Conservation (phyloP, 2,113 vertebrate genomes). For the Sakesphorus luctuosus region DNA sequence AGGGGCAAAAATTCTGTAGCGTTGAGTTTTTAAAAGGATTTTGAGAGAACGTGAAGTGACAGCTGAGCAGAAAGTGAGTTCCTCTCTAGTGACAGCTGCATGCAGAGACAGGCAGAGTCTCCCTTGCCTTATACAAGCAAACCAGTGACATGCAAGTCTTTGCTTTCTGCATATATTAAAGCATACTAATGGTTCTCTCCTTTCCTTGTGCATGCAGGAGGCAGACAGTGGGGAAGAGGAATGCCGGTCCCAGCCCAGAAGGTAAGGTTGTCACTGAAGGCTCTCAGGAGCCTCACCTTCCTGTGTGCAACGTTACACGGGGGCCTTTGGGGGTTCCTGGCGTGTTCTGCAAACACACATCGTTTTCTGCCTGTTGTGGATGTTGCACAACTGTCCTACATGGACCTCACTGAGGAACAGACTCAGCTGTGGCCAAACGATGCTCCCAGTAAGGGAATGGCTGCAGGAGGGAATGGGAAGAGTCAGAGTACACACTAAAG, state of each 20-base stretch:
- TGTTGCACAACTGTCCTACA: neutral
- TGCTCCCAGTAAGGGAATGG: neutral
- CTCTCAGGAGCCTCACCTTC: neutral
- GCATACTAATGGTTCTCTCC: slow-evolving; percentile 46
- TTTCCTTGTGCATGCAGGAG: slow-evolving; percentile 78
- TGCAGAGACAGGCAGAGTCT: neutral
- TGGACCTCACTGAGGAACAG: neutral
- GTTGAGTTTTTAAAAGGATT: neutral
- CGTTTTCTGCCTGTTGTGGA: neutral
- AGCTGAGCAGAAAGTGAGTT: slow-evolving; percentile 25
- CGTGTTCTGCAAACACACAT: neutral
- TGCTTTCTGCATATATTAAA: neutral
- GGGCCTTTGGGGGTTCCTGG: neutral
- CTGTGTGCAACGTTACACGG: neutral
- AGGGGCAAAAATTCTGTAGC: neutral
- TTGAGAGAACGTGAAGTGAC: slow-evolving; percentile 13
- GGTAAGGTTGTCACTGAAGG: slow-evolving; percentile 77
- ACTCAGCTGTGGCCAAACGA: neutral
- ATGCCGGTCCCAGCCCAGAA: slow-evolving; percentile 89
- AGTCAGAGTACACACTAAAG: neutral
- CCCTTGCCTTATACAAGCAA: neutral
- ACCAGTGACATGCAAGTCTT: neutral
- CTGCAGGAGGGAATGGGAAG: neutral
- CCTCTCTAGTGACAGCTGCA: slow-evolving; percentile 8
- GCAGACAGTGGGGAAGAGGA: slow-evolving; percentile 95